These are phyloP conservation scores for Fregata magnificens DNA, from an alignment of 2,113 vertebrate species.

Conservation along the genomic window DNA sequence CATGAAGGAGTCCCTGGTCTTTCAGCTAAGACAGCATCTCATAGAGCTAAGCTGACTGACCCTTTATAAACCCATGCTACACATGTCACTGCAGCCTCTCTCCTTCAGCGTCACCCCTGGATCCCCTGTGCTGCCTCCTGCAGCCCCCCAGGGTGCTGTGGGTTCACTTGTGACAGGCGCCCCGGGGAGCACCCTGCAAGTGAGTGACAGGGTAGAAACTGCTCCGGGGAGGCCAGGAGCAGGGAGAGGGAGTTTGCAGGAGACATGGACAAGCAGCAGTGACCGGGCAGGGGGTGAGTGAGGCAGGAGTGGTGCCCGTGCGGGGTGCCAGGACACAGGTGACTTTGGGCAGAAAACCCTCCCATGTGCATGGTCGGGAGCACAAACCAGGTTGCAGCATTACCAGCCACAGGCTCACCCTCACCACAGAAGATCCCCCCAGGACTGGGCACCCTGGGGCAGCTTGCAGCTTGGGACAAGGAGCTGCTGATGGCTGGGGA, in stretches of 20 bases:
- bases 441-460: not conserved
- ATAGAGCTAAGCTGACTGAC: not conserved
- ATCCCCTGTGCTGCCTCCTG: accelerated
- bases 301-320: not conserved
- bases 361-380: accelerated
- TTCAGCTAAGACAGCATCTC: not conserved
- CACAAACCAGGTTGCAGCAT: not conserved
- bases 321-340: not conserved
- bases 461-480: not conserved
- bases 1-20: accelerated
- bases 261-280: accelerated
- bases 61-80: not conserved
- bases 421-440: not conserved
- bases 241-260: not conserved
- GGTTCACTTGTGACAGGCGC: not conserved
- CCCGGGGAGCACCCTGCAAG: accelerated
- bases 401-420: not conserved
- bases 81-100: not conserved
- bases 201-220: not conserved
- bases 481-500: not conserved
- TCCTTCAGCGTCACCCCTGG: not conserved
- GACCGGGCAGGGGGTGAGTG: not conserved
- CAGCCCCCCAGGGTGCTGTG: accelerated
- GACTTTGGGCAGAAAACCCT: not conserved
- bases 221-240: not conserved